phyloP scores from a whole-genome alignment of 2,888 invertebrate species.

The Rhyacophila evoluta region DNA sequence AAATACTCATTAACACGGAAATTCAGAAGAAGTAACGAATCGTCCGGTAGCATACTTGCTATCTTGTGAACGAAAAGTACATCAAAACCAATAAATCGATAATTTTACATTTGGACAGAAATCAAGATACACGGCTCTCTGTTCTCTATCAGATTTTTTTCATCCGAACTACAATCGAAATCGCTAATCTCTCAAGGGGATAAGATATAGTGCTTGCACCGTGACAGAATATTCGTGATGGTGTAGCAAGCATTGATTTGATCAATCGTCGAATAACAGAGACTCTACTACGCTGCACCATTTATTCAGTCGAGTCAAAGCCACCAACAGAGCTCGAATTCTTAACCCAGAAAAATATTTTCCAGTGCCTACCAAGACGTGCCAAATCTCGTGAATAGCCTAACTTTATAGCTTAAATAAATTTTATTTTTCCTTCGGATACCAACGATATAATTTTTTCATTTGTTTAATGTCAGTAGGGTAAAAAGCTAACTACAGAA shows the following conservation, averaged over 20 bases:
- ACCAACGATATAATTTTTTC: too few relatives aligned
- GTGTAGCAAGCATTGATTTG: background rate
- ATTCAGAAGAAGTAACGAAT: too few relatives aligned
- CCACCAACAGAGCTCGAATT: background rate
- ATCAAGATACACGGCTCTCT: background rate
- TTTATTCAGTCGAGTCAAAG: background rate
- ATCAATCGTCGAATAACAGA: background rate
- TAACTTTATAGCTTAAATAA: too few relatives aligned
- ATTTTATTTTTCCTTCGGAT: too few relatives aligned
- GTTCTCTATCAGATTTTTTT: background rate
- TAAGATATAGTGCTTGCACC: background rate
- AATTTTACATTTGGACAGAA: background rate
- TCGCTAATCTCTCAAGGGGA: background rate
- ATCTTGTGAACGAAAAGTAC: background rate
- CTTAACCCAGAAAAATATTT: background rate
- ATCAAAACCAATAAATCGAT: background rate
- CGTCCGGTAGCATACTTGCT: too few relatives aligned
- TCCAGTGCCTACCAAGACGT: too few relatives aligned
- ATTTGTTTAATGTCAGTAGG: too few relatives aligned
- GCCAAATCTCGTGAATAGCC: too few relatives aligned
- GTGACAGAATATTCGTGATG: constrained; percentile 6
- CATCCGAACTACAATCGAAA: background rate
- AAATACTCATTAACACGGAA: too few relatives aligned
- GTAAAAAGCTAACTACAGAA: too few relatives aligned
- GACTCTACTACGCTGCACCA: background rate